These are phyloP conservation scores for Sinocyclocheilus rhinocerous DNA, from an alignment of 2,113 vertebrate species.

Conservation along the genomic window DNA sequence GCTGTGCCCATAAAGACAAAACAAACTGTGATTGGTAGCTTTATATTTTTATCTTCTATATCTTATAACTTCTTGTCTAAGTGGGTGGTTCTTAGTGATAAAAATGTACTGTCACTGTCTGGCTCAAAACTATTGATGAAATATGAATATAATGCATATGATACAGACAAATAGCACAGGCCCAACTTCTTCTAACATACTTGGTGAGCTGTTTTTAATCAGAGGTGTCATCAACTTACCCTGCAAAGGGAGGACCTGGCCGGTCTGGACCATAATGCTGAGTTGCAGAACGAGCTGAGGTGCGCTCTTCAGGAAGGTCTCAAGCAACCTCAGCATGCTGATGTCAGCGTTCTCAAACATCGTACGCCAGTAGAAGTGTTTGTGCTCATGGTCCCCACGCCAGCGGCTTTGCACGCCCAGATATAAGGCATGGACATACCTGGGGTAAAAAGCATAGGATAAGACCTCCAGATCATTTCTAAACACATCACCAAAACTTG, in stretches of 20 bases:
- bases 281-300: slow-evolving; percentile 99
- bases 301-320: slow-evolving; percentile 97
- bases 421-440: slow-evolving; percentile 92
- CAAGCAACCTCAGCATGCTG: slow-evolving; percentile 94
- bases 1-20: too few species aligned
- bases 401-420: slow-evolving; percentile 97
- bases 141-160: background rate
- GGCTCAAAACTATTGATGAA: background rate
- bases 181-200: background rate
- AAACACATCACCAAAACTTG: background rate
- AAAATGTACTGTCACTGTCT: background rate
- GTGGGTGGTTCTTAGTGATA: background rate
- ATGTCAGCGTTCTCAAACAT: slow-evolving; percentile 96
- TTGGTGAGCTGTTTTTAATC: background rate
- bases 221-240: slow-evolving; percentile 77
- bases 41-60: too few species aligned
- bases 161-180: background rate
- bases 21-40: too few species aligned
- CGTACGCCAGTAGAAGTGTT: slow-evolving; percentile 94
- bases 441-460: slow-evolving; percentile 55
- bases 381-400: slow-evolving; percentile 84
- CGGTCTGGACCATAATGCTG: slow-evolving; percentile 89
- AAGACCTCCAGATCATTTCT: background rate
- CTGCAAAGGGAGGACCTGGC: slow-evolving; percentile 81
- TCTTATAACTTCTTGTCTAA: background rate